A percentile compares a stretch with the other conserved stretches of the same genome.
phyloP scores from a whole-genome alignment of 2,797 vertebrate genomes.

The Crocodylus rhombifer region DNA sequence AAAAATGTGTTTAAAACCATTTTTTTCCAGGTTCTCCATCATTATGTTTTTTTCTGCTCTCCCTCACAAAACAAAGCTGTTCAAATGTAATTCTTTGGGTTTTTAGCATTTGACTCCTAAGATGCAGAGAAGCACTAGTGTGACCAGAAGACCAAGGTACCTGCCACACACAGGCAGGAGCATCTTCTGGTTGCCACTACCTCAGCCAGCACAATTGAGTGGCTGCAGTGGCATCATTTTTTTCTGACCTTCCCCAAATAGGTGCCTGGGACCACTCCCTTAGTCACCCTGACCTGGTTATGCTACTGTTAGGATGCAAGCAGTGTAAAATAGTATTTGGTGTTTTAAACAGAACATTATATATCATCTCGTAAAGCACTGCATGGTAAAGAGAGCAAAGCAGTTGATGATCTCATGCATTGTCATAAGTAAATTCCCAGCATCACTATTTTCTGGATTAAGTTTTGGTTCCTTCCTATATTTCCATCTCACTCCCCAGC shows the following conservation, averaged over 20 bases:
- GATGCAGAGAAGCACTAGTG: background rate
- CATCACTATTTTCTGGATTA: conserved; percentile 23
- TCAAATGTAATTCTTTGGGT: background rate
- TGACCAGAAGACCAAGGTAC: too few relatives aligned
- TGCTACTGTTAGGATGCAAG: background rate
- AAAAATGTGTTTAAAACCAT: background rate
- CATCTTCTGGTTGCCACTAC: too few relatives aligned
- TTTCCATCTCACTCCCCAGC: conserved; percentile 16
- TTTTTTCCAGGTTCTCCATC: background rate
- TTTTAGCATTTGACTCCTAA: background rate
- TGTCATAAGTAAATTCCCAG: background rate
- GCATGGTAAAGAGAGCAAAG: background rate
- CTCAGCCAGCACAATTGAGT: too few relatives aligned
- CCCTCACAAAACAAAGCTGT: background rate
- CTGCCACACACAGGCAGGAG: too few relatives aligned
- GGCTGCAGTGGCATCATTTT: too few relatives aligned
- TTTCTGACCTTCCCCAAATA: too few relatives aligned
- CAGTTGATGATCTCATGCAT: background rate
- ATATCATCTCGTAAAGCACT: background rate
- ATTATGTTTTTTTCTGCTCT: background rate
- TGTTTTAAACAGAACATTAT: background rate
- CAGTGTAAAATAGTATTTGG: background rate
- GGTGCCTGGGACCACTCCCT: too few relatives aligned
- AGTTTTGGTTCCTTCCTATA: background rate
- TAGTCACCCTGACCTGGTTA: too few relatives aligned